Conservation (phyloP, 2,797 vertebrate species). For the Coregonus suidteri region DNA sequence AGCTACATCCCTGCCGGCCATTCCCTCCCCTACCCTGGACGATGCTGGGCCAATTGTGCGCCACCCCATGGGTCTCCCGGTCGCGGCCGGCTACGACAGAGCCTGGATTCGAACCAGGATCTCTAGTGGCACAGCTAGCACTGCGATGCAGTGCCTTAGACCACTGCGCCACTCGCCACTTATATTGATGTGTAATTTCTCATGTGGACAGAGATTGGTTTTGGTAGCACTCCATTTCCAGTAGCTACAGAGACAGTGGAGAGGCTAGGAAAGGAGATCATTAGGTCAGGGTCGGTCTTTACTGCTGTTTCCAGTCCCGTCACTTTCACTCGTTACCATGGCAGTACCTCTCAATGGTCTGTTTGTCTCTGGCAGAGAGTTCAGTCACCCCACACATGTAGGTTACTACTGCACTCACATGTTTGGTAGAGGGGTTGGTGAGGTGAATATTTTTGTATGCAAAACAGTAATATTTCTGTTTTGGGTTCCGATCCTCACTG, state of each 20-base stretch:
- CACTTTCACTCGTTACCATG: not conserved
- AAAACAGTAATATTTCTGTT: not conserved
- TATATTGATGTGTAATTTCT: not conserved
- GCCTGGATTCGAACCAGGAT: no score
- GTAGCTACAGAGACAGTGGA: not conserved
- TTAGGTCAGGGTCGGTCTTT: not conserved
- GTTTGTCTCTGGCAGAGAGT: not conserved
- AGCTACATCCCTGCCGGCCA: no score
- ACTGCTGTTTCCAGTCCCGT: not conserved
- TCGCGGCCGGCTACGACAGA: no score
- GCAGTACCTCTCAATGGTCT: not conserved
- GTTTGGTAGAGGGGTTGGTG: not conserved
- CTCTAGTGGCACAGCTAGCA: no score
- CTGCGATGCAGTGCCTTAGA: no score
- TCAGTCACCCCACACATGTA: not conserved
- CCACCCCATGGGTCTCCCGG: no score
- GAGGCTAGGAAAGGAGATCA: not conserved
- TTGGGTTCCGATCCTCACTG: not conserved
- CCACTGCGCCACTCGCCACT: no score
- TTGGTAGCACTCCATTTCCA: not conserved
- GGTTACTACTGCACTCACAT: not conserved
- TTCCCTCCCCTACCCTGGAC: no score
- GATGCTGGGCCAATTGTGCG: no score
- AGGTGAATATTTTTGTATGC: not conserved
- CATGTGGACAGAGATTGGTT: not conserved